A percentile compares a stretch with the other conserved stretches of the same genome.
phyloP scores from a whole-genome alignment of 2,888 invertebrate species.

The Hemithea aestivaria region DNA sequence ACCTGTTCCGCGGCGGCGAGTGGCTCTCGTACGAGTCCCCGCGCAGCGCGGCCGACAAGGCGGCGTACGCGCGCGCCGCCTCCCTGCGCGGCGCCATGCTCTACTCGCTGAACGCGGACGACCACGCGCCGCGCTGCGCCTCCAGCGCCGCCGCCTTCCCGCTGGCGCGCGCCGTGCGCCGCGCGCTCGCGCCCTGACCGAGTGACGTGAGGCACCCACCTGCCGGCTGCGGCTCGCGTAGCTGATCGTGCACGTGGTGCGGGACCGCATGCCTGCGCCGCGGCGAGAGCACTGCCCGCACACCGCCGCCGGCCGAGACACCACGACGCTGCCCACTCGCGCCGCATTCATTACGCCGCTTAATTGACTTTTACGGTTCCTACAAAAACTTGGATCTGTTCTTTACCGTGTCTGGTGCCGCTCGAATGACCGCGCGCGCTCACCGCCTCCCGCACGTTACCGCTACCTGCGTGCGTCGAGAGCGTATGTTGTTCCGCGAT shows the following conservation, averaged over 20 bases:
- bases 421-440: constrained; percentile 42
- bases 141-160: constrained; percentile 32
- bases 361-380: constrained; percentile 67
- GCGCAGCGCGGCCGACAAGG: constrained; percentile 84
- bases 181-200: constrained; percentile 23
- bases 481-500: too few relatives aligned
- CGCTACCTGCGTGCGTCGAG: too few relatives aligned
- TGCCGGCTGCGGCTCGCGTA: constrained; percentile 67
- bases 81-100: constrained; percentile 91
- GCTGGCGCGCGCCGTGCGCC: constrained; percentile 35
- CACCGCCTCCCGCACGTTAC: background rate
- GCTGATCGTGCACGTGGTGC: constrained; percentile 72
- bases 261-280: constrained; percentile 56
- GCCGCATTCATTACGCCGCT: constrained; percentile 54
- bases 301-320: constrained; percentile 9
- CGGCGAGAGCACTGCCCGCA: constrained; percentile 22
- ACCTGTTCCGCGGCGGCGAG: constrained; percentile 82
- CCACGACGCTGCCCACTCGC: constrained; percentile 45
- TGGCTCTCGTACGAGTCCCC: constrained; percentile 92
- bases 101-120: constrained; percentile 90
- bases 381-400: constrained; percentile 47
- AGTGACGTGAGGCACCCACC: constrained; percentile 41
- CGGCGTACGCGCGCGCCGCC: constrained; percentile 81
- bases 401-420: constrained; percentile 57
- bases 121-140: constrained; percentile 81